Conservation (phyloP, 1,140 invertebrate genomes). For the Microplitis mediator region DNA sequence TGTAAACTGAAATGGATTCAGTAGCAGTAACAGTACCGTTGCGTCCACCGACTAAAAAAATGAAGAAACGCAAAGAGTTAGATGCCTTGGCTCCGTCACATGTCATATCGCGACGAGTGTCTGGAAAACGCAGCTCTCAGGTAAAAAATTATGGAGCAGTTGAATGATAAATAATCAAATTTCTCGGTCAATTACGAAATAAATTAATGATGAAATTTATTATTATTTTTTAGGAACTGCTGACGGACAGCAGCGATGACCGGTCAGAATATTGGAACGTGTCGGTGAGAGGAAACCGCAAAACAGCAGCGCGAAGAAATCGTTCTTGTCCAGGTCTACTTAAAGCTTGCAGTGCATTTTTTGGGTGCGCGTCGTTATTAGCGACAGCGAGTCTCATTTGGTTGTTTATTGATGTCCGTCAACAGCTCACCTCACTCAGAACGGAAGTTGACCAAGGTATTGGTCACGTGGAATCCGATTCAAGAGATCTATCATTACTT, state of each 20-base stretch:
- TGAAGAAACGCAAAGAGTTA: slow-evolving; percentile 66
- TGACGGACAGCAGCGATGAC: slow-evolving; percentile 67
- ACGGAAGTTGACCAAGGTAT: slow-evolving; percentile 73
- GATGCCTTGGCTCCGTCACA: slow-evolving; percentile 60
- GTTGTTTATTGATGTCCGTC: slow-evolving; percentile 72
- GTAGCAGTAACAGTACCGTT: slow-evolving; percentile 60
- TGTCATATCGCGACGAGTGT: slow-evolving; percentile 50
- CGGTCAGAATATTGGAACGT: slow-evolving; percentile 58
- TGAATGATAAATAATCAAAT: slow-evolving; percentile 14
- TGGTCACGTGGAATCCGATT: slow-evolving; percentile 16
- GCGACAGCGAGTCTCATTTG: slow-evolving; percentile 71
- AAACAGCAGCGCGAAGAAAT: slow-evolving; percentile 44
- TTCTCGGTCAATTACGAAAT: background rate
- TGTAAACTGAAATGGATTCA: slow-evolving; percentile 56
- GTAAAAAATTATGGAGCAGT: slow-evolving; percentile 36
- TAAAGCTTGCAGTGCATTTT: slow-evolving; percentile 67
- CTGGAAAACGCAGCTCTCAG: slow-evolving; percentile 58
- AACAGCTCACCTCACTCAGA: slow-evolving; percentile 69
- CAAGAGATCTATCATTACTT: background rate
- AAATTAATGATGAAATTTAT: background rate
- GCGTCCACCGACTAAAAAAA: slow-evolving; percentile 62
- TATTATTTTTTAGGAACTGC: slow-evolving; percentile 51
- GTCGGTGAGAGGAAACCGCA: slow-evolving; percentile 46
- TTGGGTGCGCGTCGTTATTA: slow-evolving; percentile 69
- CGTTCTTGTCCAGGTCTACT: slow-evolving; percentile 60